Base-by-base conservation (phyloP, 2,888 invertebrate genomes). In the Diarsia dahlii region DNA sequence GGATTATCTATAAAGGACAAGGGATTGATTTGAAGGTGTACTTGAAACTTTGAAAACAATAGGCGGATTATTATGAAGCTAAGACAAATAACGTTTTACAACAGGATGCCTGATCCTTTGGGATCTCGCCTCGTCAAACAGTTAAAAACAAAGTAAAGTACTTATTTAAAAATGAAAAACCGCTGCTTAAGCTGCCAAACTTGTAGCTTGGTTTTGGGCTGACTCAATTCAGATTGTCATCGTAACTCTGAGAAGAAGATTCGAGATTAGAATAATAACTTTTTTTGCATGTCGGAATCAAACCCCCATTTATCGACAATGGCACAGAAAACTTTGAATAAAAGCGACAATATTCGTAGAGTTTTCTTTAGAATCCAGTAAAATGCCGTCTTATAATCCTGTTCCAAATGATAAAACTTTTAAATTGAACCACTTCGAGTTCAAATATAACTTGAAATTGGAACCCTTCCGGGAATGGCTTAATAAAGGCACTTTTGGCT, bases 1-100 rank as follows among this genome's bases (percentile, higher is more conserved):
- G 81, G 76, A 66, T 78, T 71, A 84, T 84, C 76, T 78, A 81
- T 75, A 81, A 80, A 78, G 71, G 74, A 79, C 71, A 77, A 77
- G 78, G 85, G 81, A 81, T 85, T 82, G 84, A 86, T 88, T 84
- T 80, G 70, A 84, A 79, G 78, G 71, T 69, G 72, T 85, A 81
- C 75, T 86, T 81, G 69, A 84, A 85, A 85, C 75, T 86, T 86
- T 81, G 71, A 83, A 85, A 85, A 74, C 76, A 81, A 83, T 79
- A 79, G 63, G 8, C 45, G 23, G 84, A 87, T 85, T 78, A 83
- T 82, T 68, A 62, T 80, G 52, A 84, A 73, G 78, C 70, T 74
- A 69, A 79, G 46, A 74, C 67, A 77, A 74, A 76, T 70, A 76
- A 64, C 71, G n/a, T 76, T 76, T 71, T 56, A 60, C 63, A 78